These are phyloP conservation scores for Axis porcinus DNA, from an alignment of 2,113 vertebrate genomes.

Conservation along the genomic window DNA sequence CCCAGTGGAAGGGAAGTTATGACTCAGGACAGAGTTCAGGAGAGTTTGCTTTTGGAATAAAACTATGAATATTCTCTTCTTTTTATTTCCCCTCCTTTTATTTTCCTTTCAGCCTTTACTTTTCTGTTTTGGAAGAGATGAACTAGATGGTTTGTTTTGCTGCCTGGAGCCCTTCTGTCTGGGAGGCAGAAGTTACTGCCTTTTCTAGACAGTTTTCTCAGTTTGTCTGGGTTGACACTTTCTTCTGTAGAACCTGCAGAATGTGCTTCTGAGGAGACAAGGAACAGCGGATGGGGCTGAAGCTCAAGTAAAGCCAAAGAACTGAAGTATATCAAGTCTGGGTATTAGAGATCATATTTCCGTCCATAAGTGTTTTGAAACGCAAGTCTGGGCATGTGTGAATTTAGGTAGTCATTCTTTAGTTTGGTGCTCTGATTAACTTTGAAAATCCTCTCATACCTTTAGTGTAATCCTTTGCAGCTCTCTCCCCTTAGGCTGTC, in stretches of 20 bases:
- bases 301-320: neutral
- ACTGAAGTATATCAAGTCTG: neutral
- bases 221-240: neutral
- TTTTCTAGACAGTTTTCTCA: neutral
- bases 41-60: neutral
- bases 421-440: constrained; percentile 56
- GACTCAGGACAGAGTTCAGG: neutral
- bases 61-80: neutral
- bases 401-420: constrained; percentile 17
- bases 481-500: constrained; percentile 55
- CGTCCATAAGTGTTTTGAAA: constrained; percentile 8
- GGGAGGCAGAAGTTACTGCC: neutral
- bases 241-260: neutral
- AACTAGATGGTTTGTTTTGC: neutral
- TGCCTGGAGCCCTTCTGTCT: neutral
- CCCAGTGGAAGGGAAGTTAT: too few relatives aligned
- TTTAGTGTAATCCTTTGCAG: neutral
- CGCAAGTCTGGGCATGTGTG: neutral
- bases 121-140: neutral
- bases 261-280: neutral
- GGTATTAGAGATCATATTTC: neutral
- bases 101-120: neutral
- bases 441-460: constrained; percentile 45
- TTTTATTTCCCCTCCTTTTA: neutral
- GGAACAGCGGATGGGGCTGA: neutral